Evolutionary conservation across 2,113 vertebrate species (phyloP).

Genomic region (Lichenostomus cassidix): DNA sequence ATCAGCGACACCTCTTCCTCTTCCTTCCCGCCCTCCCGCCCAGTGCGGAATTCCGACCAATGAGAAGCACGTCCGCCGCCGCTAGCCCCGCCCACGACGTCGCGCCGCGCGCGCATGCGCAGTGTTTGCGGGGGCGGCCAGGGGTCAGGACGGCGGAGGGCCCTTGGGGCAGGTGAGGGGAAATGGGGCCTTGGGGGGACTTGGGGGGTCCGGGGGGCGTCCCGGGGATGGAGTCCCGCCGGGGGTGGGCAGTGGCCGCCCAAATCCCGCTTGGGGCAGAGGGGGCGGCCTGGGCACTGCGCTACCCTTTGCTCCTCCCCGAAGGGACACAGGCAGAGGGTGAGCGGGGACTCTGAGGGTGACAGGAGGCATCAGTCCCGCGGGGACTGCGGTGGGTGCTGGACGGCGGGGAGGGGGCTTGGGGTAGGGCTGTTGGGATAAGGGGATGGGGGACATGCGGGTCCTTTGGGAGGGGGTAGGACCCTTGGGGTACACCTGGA

Average conservation of each 20-base stretch:
- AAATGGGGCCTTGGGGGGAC: too few species aligned
- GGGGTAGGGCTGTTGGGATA: background rate
- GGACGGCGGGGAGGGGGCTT: background rate
- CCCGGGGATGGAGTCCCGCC: background rate
- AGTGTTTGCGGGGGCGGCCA: background rate
- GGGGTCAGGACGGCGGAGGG: background rate
- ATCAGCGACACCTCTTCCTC: rapidly evolving
- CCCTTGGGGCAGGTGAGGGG: background rate
- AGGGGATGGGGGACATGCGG: background rate
- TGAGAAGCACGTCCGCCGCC: background rate
- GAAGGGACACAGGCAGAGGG: background rate
- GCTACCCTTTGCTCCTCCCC: background rate
- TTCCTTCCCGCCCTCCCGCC: too few species aligned
- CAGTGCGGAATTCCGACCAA: background rate
- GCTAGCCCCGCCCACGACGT: background rate
- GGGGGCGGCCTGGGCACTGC: background rate
- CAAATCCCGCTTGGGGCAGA: background rate
- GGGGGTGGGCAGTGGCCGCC: background rate
- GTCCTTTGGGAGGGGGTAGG: background rate
- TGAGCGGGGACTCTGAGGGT: background rate
- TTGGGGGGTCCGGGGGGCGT: rapidly evolving
- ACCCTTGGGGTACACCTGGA: background rate
- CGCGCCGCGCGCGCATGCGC: background rate
- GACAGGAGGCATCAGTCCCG: background rate
- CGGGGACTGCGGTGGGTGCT: background rate